Evolutionary conservation across 1,140 invertebrate species (phyloP), one percentile per base, ranked within the genome.

Genomic region (Gyrodactylus salaris): DNA sequence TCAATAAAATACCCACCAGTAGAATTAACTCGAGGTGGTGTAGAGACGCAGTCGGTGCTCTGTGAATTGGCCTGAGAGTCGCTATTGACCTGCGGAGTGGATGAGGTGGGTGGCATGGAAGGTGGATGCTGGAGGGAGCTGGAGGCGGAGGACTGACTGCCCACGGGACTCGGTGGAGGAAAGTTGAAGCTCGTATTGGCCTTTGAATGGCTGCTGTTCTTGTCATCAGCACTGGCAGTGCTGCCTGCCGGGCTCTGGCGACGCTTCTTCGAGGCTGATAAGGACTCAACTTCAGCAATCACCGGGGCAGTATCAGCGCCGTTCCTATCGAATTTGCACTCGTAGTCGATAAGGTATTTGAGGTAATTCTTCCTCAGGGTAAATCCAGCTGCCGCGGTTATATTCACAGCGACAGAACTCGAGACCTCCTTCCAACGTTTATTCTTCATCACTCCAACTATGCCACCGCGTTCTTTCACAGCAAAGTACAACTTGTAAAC

Each of bases 341-440:
- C 93, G 78, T 87, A 95, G 7, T 89, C 87, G 78, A 97, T 82
- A 77, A 97, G 82, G 82, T 93, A 92, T 82, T 94, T 95, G 74
- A 90, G 93, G 81, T 97, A 96, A 81, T 96, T 92, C 82, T 95
- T 96, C 27, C 91, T 85, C 69, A 96, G 82, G 24, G 91, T 96
- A 78, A 95, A 96, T 0, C 92, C 91, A 68, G 91, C 91, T 79
- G 89, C 94, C 75, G 91, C 94, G 68, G 90, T 94, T 20, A 89
- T 89, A 69, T 91, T 90, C 76, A 96, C 92, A 27, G 89, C 90
- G 73, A 95, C 83, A 72, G 88, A 82, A 68, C 88, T 88, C 70
- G 91, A 91, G 76, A 96, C 91, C 81, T 96, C 92, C 80, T 95
- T 94, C 93, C 93, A 97, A 74, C 89, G 89, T 82, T 97, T 97